Conservation (phyloP, 2,888 invertebrate species). For the Ptychoptera albimana region DNA sequence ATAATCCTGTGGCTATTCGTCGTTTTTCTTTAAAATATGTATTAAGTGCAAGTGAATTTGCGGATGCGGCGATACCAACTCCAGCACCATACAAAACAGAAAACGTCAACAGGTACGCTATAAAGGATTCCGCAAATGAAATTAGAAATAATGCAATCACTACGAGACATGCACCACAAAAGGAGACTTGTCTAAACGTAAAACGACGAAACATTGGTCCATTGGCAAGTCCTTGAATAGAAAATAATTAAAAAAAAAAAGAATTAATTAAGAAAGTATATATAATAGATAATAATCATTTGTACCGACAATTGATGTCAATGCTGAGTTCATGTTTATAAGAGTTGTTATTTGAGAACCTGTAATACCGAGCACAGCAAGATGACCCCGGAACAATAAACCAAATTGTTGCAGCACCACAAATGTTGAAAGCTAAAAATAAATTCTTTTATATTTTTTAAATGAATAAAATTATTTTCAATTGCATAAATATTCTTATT, state of each 20-base stretch:
- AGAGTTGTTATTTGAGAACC: slow-evolving; percentile 53
- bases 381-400: slow-evolving; percentile 48
- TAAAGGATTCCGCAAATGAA: slow-evolving; percentile 44
- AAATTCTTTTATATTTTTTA: slow-evolving; percentile 6
- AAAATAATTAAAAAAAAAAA: slow-evolving; percentile 1
- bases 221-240: slow-evolving; percentile 44
- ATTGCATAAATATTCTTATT: background rate
- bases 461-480: background rate
- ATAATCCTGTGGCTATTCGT: slow-evolving; percentile 51
- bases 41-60: slow-evolving; percentile 53
- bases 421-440: slow-evolving; percentile 44
- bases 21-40: slow-evolving; percentile 56
- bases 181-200: slow-evolving; percentile 48
- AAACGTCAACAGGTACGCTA: slow-evolving; percentile 44
- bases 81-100: slow-evolving; percentile 55
- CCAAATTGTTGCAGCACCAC: slow-evolving; percentile 58
- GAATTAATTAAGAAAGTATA: background rate
- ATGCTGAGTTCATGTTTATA: slow-evolving; percentile 53
- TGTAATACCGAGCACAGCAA: slow-evolving; percentile 40
- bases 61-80: slow-evolving; percentile 47
- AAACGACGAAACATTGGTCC: slow-evolving; percentile 53
- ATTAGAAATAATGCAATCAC: slow-evolving; percentile 42
- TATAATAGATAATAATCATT: background rate
- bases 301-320: slow-evolving; percentile 50
- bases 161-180: slow-evolving; percentile 42